A percentile compares a stretch with the other conserved stretches of the same genome.
phyloP scores from a whole-genome alignment of 2,888 invertebrate genomes.

The Cheilosia soror region DNA sequence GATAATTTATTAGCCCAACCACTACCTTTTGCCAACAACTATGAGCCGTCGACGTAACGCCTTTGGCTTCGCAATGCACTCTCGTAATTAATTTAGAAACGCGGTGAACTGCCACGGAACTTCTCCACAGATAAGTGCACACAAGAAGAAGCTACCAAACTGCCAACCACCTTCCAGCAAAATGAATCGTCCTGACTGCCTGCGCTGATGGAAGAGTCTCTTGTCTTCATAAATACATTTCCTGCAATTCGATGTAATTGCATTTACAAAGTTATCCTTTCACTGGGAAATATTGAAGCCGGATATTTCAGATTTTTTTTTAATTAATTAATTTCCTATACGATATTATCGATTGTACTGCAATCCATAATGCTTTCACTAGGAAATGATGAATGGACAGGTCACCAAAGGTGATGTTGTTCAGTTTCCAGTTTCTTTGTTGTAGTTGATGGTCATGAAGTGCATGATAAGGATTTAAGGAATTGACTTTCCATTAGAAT shows the following conservation, averaged over 20 bases:
- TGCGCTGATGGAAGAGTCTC: background rate
- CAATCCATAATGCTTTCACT: too few species aligned
- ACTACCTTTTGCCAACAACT: too few species aligned
- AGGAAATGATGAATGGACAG: too few species aligned
- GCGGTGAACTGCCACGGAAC: background rate
- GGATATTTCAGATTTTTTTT: constrained; percentile 19
- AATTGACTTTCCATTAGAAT: too few species aligned
- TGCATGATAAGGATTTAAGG: too few species aligned
- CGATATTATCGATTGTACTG: background rate
- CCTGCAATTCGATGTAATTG: background rate
- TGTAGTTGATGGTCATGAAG: too few species aligned
- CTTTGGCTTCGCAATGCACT: background rate
- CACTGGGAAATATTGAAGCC: background rate
- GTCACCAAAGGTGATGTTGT: background rate
- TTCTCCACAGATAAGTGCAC: background rate
- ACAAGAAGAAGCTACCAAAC: background rate
- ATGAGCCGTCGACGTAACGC: background rate
- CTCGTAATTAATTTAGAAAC: constrained; percentile 14
- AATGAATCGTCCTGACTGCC: background rate
- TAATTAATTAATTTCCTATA: constrained; percentile 13
- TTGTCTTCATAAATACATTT: constrained; percentile 7
- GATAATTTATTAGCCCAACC: too few species aligned
- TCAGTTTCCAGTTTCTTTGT: too few species aligned
- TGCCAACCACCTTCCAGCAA: too few species aligned
- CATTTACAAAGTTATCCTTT: background rate